phyloP scores from a whole-genome alignment of 1,140 invertebrate genomes.

The Teleopsis dalmanni region DNA sequence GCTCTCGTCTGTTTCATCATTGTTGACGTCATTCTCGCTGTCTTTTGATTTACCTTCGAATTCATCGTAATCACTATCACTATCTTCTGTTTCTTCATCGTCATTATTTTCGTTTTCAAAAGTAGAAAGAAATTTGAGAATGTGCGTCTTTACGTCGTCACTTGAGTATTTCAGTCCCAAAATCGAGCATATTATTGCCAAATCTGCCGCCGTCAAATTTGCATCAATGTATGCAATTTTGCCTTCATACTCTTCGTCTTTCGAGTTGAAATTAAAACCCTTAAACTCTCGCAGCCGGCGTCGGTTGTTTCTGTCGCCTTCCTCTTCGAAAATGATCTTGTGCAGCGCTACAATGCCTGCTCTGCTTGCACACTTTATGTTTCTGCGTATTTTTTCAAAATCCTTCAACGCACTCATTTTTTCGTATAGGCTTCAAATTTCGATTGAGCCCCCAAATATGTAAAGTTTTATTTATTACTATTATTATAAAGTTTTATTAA shows the following conservation, averaged over 20 bases:
- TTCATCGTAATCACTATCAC: neutral
- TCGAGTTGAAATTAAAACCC: conserved; percentile 1
- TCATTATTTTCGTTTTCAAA: no score
- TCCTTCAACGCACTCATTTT: no score
- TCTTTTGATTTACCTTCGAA: no score
- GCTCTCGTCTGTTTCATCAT: neutral
- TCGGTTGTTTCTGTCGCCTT: conserved; percentile 5
- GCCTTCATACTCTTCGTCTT: neutral
- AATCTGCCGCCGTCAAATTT: conserved; percentile 1
- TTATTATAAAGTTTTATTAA: no score
- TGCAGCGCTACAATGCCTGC: neutral
- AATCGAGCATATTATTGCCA: conserved; percentile 3
- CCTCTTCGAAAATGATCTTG: conserved; percentile 4
- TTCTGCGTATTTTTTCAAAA: neutral
- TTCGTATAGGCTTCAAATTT: no score
- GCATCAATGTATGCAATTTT: neutral
- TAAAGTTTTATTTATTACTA: no score
- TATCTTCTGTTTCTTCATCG: no score
- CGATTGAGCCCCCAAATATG: no score
- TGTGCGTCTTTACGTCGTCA: conserved; percentile 1
- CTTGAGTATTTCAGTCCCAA: neutral
- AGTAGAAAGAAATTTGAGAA: no score
- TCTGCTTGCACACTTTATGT: neutral
- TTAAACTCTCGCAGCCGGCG: neutral
- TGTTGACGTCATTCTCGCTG: neutral